Conservation (phyloP, 2,888 invertebrate genomes). For the Tachina fera region DNA sequence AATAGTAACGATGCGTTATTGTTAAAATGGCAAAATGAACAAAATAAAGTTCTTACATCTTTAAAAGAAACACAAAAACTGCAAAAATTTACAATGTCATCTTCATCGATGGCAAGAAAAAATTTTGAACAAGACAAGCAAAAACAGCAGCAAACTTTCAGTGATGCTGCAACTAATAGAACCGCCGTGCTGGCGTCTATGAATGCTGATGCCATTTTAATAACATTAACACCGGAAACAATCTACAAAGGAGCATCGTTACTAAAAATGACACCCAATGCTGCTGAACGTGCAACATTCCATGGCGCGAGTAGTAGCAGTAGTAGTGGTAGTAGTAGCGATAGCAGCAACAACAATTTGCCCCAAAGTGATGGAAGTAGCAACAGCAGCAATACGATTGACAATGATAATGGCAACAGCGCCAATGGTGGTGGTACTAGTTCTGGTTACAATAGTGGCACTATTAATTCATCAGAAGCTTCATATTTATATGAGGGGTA, state of each 20-base stretch:
- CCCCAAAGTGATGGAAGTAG: slow-evolving; percentile 59
- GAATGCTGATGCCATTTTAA: slow-evolving; percentile 78
- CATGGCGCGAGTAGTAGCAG: slow-evolving; percentile 52
- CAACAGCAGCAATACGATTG: slow-evolving; percentile 60
- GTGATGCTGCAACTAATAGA: slow-evolving; percentile 61
- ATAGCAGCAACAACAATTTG: slow-evolving; percentile 45
- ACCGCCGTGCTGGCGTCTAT: slow-evolving; percentile 63
- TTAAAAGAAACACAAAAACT: slow-evolving; percentile 52
- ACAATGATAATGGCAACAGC: slow-evolving; percentile 59
- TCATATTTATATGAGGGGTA: slow-evolving; percentile 81
- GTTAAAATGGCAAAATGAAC: slow-evolving; percentile 69
- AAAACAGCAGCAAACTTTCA: slow-evolving; percentile 54
- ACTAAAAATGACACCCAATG: slow-evolving; percentile 78
- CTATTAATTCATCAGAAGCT: slow-evolving; percentile 74
- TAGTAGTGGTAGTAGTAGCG: slow-evolving; percentile 58
- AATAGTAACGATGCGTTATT: slow-evolving; percentile 66
- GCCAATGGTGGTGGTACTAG: slow-evolving; percentile 56
- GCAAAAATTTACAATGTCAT: slow-evolving; percentile 51
- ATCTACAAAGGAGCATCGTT: slow-evolving; percentile 82
- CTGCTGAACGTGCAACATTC: slow-evolving; percentile 73
- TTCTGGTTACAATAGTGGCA: slow-evolving; percentile 64
- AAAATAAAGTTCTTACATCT: slow-evolving; percentile 69
- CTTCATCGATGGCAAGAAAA: slow-evolving; percentile 44
- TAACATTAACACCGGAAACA: slow-evolving; percentile 83
- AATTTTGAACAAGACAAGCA: slow-evolving; percentile 51